Conservation (phyloP, 2,113 vertebrate genomes). For the Phrynosoma platyrhinos region DNA sequence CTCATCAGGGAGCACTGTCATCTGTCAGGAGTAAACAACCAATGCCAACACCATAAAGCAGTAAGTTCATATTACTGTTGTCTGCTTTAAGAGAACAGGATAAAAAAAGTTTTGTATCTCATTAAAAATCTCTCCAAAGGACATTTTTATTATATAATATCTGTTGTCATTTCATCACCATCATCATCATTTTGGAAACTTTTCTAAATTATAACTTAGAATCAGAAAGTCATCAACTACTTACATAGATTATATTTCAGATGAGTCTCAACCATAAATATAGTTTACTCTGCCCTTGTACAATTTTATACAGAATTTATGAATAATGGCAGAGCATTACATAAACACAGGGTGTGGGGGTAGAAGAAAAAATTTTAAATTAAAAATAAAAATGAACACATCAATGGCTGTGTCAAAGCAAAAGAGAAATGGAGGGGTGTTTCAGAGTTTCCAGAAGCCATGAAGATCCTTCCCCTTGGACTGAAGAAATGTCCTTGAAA, state of each 20-base stretch:
- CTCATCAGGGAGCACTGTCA: no score
- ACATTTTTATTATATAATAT: no score
- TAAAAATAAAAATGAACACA: background rate
- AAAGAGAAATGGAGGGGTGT: background rate
- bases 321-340: accelerated
- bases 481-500: slow-evolving; percentile 44
- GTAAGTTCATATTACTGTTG: background rate
- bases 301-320: background rate
- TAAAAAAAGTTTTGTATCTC: background rate
- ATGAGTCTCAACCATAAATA: background rate
- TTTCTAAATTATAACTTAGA: background rate
- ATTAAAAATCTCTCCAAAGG: background rate
- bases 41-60: background rate
- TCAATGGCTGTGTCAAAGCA: background rate
- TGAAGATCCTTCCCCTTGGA: slow-evolving; percentile 24
- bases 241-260: background rate
- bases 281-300: background rate
- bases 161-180: background rate
- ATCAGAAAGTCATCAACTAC: background rate
- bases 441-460: slow-evolving; percentile 44
- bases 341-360: background rate
- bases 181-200: background rate
- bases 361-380: background rate
- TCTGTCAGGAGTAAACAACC: background rate
- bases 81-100: background rate